phyloP scores from a whole-genome alignment of 2,888 invertebrate species.

The Papilio demoleus region DNA sequence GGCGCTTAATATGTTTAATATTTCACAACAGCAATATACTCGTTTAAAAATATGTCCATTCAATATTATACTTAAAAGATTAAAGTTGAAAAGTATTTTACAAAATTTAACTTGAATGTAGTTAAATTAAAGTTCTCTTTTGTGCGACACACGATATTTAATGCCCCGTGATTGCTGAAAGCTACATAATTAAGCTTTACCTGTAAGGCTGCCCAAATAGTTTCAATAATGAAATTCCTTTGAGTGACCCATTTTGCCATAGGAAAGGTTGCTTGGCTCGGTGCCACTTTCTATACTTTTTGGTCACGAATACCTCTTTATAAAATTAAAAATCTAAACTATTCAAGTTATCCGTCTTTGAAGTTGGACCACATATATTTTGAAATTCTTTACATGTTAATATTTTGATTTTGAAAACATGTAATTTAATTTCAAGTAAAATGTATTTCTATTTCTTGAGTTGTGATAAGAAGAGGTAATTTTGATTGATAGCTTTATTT shows the following conservation, averaged over 20 bases:
- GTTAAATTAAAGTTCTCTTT: constrained; percentile 6
- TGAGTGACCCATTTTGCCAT: constrained; percentile 58
- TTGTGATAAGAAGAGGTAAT: neutral
- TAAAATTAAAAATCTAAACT: constrained; percentile 55
- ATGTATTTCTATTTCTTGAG: neutral
- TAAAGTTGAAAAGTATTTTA: neutral
- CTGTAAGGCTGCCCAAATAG: constrained; percentile 53
- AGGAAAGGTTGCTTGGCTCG: constrained; percentile 63
- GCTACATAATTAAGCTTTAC: constrained; percentile 39
- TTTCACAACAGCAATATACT: neutral
- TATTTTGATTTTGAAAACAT: too few relatives aligned
- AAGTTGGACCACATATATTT: neutral
- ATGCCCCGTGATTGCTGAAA: constrained; percentile 31
- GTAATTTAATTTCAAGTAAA: too few relatives aligned
- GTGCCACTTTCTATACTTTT: constrained; percentile 66
- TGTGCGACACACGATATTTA: constrained; percentile 22
- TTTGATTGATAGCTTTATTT: neutral
- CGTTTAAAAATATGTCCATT: neutral
- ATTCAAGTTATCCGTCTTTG: constrained; percentile 32
- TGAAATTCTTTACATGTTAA: neutral
- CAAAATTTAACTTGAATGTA: constrained; percentile 6
- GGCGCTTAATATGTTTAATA: neutral
- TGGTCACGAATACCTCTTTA: constrained; percentile 51
- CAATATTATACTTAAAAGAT: neutral
- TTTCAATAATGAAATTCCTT: constrained; percentile 76